Base-by-base conservation (phyloP, 2,797 vertebrate genomes). In the Orientallactaga sibirica region DNA sequence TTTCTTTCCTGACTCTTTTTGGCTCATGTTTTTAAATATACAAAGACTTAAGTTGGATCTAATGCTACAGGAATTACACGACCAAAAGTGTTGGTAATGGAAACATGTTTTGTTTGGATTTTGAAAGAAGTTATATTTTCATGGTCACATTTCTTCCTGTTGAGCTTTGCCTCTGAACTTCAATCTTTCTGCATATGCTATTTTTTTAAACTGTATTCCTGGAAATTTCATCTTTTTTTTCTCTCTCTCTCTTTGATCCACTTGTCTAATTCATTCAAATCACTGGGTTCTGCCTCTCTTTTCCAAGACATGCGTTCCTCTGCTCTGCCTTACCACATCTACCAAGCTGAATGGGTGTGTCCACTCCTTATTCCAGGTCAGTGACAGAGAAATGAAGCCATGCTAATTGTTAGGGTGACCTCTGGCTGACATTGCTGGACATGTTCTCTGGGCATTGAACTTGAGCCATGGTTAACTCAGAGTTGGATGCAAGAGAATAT, bases 151-250 rank as follows among this genome's bases (percentile, higher is more conserved):
- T 94, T 90, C 75, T 95, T 84, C 14, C 25, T 70, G 61, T 55
- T 90, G 86, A 94, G 89, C 29, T 62, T 16, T 41, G 84, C 83
- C 88, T 88, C n/a, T 75, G 75, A 92, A 43, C 90, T 75, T 92
- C 25, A 82, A 67, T 43, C 83, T 93, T n/a, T 70, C 1, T 52
- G 55, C 58, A 64, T 76, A 64, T 75, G 67, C 41, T 80, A 25
- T 20, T 80, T 96, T 37, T n/a, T 0, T 37, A 37, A 41, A 73
- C 22, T 25, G 85, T 14, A 48, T 77, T 92, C 61, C 24, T 78
- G 82, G 73, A 43, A 94, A 48, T 22, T 64, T 88, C 25, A n/a
- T 83, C 41, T 43, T 81, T 41, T 55, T 5, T 24, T 16, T 52
- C 61, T 19, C 2, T 2, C 24, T 12, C 2, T 0, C 29, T 12